These are phyloP conservation scores for Steinernema scapterisci DNA, from an alignment of 2,888 invertebrate species.

Conservation along the genomic window DNA sequence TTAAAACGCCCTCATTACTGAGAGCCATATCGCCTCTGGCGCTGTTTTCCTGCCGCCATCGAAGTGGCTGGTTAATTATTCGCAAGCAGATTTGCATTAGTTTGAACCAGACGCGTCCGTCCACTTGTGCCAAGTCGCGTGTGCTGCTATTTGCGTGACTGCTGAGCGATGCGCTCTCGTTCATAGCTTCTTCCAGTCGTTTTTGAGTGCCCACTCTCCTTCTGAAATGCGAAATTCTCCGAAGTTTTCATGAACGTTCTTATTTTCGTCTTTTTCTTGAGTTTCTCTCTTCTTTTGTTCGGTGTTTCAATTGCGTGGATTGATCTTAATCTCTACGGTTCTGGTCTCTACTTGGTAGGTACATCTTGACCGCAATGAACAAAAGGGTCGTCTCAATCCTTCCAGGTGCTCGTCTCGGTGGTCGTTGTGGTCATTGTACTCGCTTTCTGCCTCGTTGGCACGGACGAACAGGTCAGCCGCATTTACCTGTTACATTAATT, in stretches of 20 bases:
- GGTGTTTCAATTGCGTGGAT: constrained; percentile 57
- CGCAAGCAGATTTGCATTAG: constrained; percentile 21
- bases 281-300: constrained; percentile 53
- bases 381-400: neutral
- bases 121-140: constrained; percentile 15
- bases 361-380: neutral
- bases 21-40: neutral
- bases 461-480: constrained; percentile 55
- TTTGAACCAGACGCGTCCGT: constrained; percentile 16
- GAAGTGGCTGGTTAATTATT: constrained; percentile 6
- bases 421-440: constrained; percentile 56
- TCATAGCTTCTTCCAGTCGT: neutral
- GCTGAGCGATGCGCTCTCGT: neutral
- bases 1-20: constrained; percentile 14
- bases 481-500: neutral
- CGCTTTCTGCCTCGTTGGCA: constrained; percentile 63
- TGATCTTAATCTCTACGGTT: constrained; percentile 60
- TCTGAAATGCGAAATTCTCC: neutral
- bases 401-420: constrained; percentile 55
- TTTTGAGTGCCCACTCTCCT: neutral
- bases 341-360: constrained; percentile 59
- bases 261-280: constrained; percentile 54
- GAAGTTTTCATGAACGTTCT: constrained; percentile 39
- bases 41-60: neutral
- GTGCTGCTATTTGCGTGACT: constrained; percentile 13